These are phyloP conservation scores for Zoanthus sansibaricus DNA, from an alignment of 92 coral and sea anemone species.

Conservation along the genomic window DNA sequence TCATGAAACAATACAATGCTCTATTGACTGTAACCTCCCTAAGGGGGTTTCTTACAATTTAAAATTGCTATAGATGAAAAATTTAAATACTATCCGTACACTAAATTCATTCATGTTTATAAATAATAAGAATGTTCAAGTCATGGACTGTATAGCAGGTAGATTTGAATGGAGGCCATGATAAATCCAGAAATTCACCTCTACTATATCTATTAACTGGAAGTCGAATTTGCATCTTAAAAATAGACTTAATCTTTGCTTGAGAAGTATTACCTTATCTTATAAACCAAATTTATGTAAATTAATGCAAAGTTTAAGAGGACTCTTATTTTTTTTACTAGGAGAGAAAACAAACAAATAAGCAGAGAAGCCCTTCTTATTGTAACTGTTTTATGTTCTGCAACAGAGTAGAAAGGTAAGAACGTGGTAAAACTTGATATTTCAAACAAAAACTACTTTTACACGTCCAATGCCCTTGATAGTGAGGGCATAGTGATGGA, in stretches of 20 bases:
- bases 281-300: neutral
- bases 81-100: too few species aligned
- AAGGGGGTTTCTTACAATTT: too few species aligned
- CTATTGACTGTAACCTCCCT: too few species aligned
- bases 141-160: neutral
- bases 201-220: neutral
- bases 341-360: neutral
- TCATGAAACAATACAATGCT: too few species aligned
- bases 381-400: neutral
- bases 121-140: neutral
- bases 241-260: neutral
- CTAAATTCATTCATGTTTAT: too few species aligned
- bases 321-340: neutral
- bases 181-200: neutral
- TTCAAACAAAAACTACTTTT: neutral
- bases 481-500: neutral
- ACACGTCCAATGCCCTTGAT: neutral
- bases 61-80: too few species aligned
- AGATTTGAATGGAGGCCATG: neutral
- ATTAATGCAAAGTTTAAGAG: neutral
- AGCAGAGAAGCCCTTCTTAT: neutral
- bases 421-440: neutral
- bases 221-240: neutral
- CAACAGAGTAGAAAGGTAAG: neutral
- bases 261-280: neutral